Percentiles rank a stretch among this genome's conserved stretches.
Evolutionary conservation across 1,140 invertebrate genomes (phyloP).

Genomic region (Mycetomoellerius zeteki): DNA sequence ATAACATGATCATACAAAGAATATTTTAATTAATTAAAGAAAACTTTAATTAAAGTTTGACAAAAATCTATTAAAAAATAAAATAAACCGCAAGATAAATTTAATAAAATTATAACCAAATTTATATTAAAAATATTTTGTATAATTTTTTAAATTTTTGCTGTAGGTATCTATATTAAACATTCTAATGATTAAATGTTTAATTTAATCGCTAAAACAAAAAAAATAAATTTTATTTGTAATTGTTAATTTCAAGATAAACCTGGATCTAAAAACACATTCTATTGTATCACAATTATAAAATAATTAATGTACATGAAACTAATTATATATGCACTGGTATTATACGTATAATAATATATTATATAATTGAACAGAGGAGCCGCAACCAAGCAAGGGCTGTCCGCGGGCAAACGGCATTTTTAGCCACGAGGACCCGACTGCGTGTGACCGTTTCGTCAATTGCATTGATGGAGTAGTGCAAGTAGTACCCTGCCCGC

Average conservation of each 20-base stretch:
- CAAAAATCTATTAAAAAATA: background rate
- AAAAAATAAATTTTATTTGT: background rate
- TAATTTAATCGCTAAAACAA: background rate
- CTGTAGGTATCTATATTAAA: background rate
- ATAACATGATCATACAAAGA: background rate
- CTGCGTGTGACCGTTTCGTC: constrained; percentile 93
- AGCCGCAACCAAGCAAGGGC: constrained; percentile 90
- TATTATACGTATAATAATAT: constrained; percentile 28
- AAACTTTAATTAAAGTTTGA: background rate
- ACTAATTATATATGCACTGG: background rate
- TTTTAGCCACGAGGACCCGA: constrained; percentile 92
- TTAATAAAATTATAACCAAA: constrained; percentile 11
- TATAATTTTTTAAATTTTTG: background rate
- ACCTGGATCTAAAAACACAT: background rate
- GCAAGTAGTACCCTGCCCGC: constrained; percentile 92
- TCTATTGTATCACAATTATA: background rate
- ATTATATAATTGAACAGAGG: constrained; percentile 87
- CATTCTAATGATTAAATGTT: background rate
- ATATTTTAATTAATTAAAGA: background rate
- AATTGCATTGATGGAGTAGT: constrained; percentile 93
- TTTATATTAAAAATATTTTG: background rate
- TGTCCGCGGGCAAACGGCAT: constrained; percentile 94
- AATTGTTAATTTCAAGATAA: background rate
- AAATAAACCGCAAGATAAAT: background rate
- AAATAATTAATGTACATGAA: background rate